A percentile compares a stretch with the other conserved stretches of the same genome.
Conservation (phyloP, 2,888 invertebrate species). For the Trachelus troglodyta region DNA sequence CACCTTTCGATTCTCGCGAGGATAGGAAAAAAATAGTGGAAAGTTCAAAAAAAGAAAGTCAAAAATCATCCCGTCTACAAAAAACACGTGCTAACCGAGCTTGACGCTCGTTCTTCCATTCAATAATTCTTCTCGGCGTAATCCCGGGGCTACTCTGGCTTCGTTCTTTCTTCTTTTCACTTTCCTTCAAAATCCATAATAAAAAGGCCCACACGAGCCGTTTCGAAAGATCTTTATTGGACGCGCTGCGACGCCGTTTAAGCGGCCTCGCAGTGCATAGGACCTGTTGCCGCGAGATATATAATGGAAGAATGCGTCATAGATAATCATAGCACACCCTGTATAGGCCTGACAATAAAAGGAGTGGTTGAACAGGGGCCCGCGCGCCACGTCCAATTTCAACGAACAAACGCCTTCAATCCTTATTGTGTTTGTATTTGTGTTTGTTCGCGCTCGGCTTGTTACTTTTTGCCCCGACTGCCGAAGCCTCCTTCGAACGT, state of each 20-base stretch:
- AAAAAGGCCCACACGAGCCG: background rate
- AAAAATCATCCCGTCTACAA: background rate
- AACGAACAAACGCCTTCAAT: slow-evolving; percentile 41
- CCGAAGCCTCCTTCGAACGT: background rate
- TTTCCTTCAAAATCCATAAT: background rate
- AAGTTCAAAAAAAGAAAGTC: background rate
- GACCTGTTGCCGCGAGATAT: slow-evolving; percentile 57
- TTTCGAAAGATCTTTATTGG: slow-evolving; percentile 7
- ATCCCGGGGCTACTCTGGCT: slow-evolving; percentile 8
- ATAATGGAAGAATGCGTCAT: slow-evolving; percentile 62
- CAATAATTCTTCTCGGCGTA: slow-evolving; percentile 6
- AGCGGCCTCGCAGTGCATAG: slow-evolving; percentile 48
- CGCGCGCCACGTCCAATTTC: slow-evolving; percentile 38
- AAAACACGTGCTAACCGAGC: background rate
- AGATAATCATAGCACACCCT: slow-evolving; percentile 49
- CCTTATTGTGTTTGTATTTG: slow-evolving; percentile 31
- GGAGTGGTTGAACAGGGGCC: slow-evolving; percentile 34
- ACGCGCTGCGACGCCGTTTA: slow-evolving; percentile 44
- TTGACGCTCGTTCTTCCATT: background rate
- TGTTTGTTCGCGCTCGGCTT: slow-evolving; percentile 23
- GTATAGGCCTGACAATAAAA: slow-evolving; percentile 40
- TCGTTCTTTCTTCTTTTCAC: background rate
- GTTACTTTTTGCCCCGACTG: slow-evolving; percentile 11
- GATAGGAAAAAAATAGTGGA: background rate
- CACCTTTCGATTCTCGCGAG: background rate